A percentile compares a stretch with the other conserved stretches of the same genome.
Evolutionary conservation across 2,888 invertebrate genomes (phyloP).

Genomic region (Keiferia lycopersicella): DNA sequence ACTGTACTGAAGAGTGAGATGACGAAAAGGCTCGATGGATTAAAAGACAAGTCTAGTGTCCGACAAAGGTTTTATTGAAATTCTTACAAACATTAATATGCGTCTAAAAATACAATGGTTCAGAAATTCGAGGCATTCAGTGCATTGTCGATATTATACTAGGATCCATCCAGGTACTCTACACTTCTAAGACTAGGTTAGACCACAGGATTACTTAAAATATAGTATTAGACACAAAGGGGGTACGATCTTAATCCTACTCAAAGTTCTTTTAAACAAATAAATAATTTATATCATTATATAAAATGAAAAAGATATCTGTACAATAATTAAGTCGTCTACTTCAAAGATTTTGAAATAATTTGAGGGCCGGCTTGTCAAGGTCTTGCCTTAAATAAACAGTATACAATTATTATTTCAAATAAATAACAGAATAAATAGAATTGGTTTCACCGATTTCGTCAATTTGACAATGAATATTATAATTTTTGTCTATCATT

Average conservation of each 20-base stretch:
- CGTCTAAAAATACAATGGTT: constrained; percentile 57
- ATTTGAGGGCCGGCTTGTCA: neutral
- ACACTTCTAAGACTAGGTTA: constrained; percentile 1
- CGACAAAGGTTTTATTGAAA: constrained; percentile 39
- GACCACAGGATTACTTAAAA: neutral
- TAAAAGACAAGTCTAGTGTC: constrained; percentile 1
- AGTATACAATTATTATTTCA: neutral
- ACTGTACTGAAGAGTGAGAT: neutral
- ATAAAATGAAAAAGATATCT: too few species aligned
- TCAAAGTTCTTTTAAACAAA: neutral
- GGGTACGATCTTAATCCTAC: neutral
- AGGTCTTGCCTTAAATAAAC: neutral
- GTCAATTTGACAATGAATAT: neutral
- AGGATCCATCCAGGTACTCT: constrained; percentile 29
- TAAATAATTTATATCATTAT: too few species aligned
- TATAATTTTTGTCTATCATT: neutral
- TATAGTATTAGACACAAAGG: neutral
- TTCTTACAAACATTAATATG: constrained; percentile 45
- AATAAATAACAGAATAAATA: constrained; percentile 15
- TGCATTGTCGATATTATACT: constrained; percentile 38
- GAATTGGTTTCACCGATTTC: constrained; percentile 18
- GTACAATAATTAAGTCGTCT: too few species aligned
- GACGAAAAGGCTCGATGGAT: neutral
- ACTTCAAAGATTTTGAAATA: neutral
- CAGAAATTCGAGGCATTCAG: constrained; percentile 60